Evolutionary conservation across 35 echinoderm and acorn worm genomes (phyloP).

Genomic region (Amphiura filiformis): DNA sequence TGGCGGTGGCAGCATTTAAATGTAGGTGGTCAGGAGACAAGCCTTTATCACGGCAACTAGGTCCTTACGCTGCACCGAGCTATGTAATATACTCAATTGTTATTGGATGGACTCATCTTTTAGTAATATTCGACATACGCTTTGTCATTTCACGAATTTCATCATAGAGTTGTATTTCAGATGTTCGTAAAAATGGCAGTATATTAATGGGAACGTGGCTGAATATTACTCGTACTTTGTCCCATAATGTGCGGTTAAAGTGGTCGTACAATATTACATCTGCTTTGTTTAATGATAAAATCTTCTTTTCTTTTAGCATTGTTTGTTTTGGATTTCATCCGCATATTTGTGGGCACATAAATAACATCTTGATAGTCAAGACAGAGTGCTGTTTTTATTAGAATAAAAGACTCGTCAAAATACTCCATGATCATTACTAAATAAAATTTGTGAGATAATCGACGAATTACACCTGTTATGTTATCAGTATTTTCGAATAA

Average conservation of each 20-base stretch:
- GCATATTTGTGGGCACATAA: constrained; percentile 47
- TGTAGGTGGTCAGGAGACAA: too few species aligned
- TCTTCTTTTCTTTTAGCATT: background rate
- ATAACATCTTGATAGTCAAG: constrained; percentile 71
- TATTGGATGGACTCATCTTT: too few species aligned
- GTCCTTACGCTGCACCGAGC: too few species aligned
- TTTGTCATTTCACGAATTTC: background rate
- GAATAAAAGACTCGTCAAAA: constrained; percentile 60
- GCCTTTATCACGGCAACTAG: too few species aligned
- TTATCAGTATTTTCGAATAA: too few species aligned
- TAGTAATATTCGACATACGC: background rate
- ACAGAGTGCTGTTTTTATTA: constrained; percentile 60
- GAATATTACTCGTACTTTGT: constrained; percentile 10
- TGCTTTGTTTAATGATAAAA: constrained; percentile 18
- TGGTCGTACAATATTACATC: constrained; percentile 43
- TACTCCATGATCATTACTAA: constrained; percentile 70
- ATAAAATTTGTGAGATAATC: constrained; percentile 53
- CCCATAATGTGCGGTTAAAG: constrained; percentile 59
- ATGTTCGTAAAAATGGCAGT: background rate
- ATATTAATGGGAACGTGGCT: background rate
- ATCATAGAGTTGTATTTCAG: background rate
- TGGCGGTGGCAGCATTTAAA: too few species aligned
- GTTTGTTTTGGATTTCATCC: background rate
- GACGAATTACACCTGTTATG: background rate
- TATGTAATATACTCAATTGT: too few species aligned